A percentile compares a stretch with the other conserved stretches of the same genome.
phyloP scores from a whole-genome alignment of 2,797 vertebrate genomes.

The Acridotheres tristis region DNA sequence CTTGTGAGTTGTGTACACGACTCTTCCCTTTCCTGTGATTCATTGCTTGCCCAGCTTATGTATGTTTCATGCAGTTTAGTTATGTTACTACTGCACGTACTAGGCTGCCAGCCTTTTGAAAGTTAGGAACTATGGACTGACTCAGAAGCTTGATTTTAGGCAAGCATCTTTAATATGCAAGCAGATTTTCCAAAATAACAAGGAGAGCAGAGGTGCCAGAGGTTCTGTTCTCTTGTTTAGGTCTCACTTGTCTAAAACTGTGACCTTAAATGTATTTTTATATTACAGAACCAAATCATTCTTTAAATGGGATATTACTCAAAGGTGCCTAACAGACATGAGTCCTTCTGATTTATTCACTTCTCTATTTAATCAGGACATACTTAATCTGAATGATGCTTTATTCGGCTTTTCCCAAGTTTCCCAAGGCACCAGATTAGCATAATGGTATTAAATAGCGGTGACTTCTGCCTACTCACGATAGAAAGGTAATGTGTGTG shows the following conservation, averaged over 20 bases:
- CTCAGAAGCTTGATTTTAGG: conserved; percentile 16
- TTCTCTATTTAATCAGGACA: background rate
- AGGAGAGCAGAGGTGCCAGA: background rate
- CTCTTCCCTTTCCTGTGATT: background rate
- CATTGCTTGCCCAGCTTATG: background rate
- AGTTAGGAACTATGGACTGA: conserved; percentile 2
- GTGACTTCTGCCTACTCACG: background rate
- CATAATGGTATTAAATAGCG: background rate
- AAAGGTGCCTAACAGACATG: background rate
- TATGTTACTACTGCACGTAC: background rate
- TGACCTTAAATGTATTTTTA: background rate
- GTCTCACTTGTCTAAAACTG: background rate
- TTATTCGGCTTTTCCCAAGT: background rate
- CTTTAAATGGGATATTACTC: background rate
- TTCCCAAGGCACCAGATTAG: conserved; percentile 2
- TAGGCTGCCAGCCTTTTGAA: background rate
- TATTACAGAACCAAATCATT: background rate
- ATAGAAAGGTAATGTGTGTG: background rate
- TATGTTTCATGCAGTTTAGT: background rate
- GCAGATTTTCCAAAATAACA: background rate
- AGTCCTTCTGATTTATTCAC: background rate
- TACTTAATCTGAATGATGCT: background rate
- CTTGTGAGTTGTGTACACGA: background rate
- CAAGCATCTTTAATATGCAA: background rate
- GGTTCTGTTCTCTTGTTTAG: background rate